Base-by-base conservation (phyloP, 2,113 vertebrate genomes). In the Oreochromis aureus region DNA sequence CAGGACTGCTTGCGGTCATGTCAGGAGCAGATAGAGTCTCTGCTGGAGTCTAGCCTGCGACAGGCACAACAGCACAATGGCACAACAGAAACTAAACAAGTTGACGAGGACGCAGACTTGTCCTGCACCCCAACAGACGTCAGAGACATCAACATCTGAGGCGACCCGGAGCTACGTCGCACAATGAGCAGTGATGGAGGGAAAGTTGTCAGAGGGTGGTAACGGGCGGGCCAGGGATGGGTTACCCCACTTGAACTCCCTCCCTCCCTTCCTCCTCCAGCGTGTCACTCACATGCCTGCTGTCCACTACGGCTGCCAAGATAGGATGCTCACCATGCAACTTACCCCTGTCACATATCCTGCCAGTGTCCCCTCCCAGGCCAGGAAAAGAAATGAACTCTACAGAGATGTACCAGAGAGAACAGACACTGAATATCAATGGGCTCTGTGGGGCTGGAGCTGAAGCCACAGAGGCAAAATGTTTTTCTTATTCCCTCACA, bases 81-180 rank as follows among this genome's bases (percentile, higher is more conserved):
- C 78, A 94, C 97, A 18, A 92, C 97, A 76, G 98, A 99, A 95
- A 97, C 97, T 95, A 99, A 99, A 96, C 97, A 94, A 24, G 95
- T 97, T 83, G 97, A 97, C 3, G 98, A 98, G 56, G 98, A 98
- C 53, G 96, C 93, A 46, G 98, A 98, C 93, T 96, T 98, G 92
- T 98, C 98, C 91, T 98, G 97, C 97, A 99, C 99, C 2, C 99
- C 99, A 8, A 99, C 99, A 56, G 98, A 99, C 6, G 99, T 99
- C 93, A 95, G 98, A 90, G 99, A 99, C 46, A 97, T 99, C 95
- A 98, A 98, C 97, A 98, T 99, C 94, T 99, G 97, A 99, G 54
- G 87, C 61, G 90, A 12, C 15, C 0, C 9, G 4, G 16, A 1
- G 7, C 24, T 8, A 3, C n/a, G 16, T 39, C 2, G 5, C 32